Evolutionary conservation across 1,140 invertebrate species (phyloP).

Genomic region (Brachionus rotundiformis): DNA sequence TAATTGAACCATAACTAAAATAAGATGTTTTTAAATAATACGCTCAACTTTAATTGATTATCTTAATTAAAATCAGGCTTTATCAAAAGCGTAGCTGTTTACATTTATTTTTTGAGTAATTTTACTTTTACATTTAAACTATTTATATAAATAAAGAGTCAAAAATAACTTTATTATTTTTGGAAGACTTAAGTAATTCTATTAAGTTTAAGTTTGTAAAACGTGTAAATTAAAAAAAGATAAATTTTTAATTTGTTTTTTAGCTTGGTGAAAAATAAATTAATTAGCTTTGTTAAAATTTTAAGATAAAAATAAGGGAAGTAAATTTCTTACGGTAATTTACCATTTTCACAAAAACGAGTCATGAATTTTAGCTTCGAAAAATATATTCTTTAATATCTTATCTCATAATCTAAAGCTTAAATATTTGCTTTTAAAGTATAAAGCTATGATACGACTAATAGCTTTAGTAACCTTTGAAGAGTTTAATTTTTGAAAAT

Average conservation of each 20-base stretch:
- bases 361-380: neutral
- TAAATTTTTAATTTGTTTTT: neutral
- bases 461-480: neutral
- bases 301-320: neutral
- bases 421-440: neutral
- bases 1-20: neutral
- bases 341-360: neutral
- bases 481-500: neutral
- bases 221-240: neutral
- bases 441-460: neutral
- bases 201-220: neutral
- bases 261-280: neutral
- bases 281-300: neutral
- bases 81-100: neutral
- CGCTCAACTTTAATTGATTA: neutral
- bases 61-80: conserved; percentile 2
- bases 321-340: neutral
- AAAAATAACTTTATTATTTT: neutral
- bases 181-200: no score
- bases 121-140: neutral
- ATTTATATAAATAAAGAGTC: neutral
- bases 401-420: neutral
- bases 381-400: neutral
- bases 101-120: neutral
- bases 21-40: neutral